Evolutionary conservation across 2,888 invertebrate species (phyloP).

Genomic region (Allophyes oxyacanthae): DNA sequence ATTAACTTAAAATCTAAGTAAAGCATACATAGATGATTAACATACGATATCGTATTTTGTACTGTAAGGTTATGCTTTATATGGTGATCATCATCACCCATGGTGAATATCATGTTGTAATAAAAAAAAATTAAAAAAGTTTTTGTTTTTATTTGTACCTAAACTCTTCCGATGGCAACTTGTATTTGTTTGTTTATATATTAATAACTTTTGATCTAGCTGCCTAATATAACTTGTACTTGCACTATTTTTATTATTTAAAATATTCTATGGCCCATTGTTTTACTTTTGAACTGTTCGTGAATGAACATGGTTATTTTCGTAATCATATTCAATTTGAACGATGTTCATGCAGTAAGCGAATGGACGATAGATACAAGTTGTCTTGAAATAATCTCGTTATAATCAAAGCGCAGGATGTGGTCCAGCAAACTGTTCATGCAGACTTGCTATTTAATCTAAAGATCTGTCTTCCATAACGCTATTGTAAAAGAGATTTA

Average conservation of each 20-base stretch:
- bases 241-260: constrained; percentile 51
- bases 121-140: constrained; percentile 17
- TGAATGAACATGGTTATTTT: constrained; percentile 1
- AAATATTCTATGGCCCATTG: constrained; percentile 32
- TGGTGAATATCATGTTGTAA: constrained; percentile 26
- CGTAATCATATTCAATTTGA: constrained; percentile 25
- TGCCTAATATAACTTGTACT: constrained; percentile 68
- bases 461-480: constrained; percentile 18
- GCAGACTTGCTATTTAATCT: constrained; percentile 16
- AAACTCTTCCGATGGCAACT: constrained; percentile 68
- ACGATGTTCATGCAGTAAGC: constrained; percentile 30
- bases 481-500: constrained; percentile 7
- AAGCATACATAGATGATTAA: constrained; percentile 86
- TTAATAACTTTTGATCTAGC: constrained; percentile 60
- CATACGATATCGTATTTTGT: constrained; percentile 86
- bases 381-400: constrained; percentile 44
- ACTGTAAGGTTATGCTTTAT: constrained; percentile 83
- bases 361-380: constrained; percentile 41
- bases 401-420: constrained; percentile 53
- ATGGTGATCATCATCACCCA: constrained; percentile 29
- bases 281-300: constrained; percentile 10
- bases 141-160: constrained; percentile 58
- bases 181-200: constrained; percentile 32
- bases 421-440: not conserved
- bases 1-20: constrained; percentile 75